These are phyloP conservation scores for Enteromius argenteus DNA, from an alignment of 2,797 vertebrate genomes.

Conservation along the genomic window DNA sequence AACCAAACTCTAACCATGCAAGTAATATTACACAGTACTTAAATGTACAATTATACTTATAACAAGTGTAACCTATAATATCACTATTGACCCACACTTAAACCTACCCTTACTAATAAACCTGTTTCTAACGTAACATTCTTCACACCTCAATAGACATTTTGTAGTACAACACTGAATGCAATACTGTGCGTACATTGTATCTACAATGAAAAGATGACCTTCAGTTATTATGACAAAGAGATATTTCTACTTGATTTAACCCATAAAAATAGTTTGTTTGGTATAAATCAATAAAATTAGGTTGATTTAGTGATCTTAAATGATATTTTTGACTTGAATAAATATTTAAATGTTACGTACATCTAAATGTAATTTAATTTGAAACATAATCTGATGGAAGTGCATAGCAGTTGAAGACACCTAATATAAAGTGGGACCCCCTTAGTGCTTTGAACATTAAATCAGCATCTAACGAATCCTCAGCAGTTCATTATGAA, in stretches of 20 bases:
- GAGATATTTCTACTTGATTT: neutral
- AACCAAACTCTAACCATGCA: neutral
- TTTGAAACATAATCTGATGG: neutral
- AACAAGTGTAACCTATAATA: neutral
- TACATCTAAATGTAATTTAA: neutral
- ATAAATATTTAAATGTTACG: neutral
- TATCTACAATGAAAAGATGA: neutral
- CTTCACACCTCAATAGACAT: neutral
- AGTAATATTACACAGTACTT: neutral
- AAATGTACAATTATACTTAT: neutral
- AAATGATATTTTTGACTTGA: neutral
- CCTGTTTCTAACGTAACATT: neutral
- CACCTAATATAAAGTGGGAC: neutral
- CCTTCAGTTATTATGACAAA: neutral
- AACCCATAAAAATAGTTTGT: neutral
- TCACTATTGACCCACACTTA: neutral
- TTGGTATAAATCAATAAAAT: neutral
- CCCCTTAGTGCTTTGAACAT: neutral
- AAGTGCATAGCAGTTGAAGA: neutral
- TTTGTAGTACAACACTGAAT: neutral
- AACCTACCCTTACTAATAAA: neutral
- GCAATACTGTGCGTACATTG: neutral
- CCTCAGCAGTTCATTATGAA: neutral
- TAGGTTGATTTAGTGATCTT: neutral
- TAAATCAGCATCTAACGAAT: neutral